phyloP scores from a whole-genome alignment of 2,888 invertebrate species.

The Heliconius hortense region DNA sequence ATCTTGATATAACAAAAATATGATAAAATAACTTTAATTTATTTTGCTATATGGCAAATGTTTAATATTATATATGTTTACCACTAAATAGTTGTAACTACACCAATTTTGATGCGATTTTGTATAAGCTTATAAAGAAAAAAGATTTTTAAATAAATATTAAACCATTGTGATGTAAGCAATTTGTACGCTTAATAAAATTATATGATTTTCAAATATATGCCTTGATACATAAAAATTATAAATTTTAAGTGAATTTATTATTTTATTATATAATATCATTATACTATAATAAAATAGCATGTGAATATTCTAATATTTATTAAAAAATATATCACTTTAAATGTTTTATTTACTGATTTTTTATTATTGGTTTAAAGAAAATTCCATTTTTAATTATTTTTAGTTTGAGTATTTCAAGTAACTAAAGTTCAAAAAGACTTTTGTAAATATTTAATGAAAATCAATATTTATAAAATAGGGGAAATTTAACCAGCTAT shows the following conservation, averaged over 20 bases:
- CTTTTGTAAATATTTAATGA: too few species aligned
- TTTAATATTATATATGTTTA: conserved; percentile 7
- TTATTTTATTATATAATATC: not conserved
- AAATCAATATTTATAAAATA: too few species aligned
- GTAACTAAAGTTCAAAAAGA: too few species aligned
- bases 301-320: too few species aligned
- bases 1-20: not conserved
- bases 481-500: too few species aligned
- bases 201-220: not conserved
- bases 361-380: too few species aligned
- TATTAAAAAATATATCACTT: too few species aligned
- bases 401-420: too few species aligned
- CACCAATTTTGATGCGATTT: conserved; percentile 2
- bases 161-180: conserved; percentile 9
- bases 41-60: not conserved
- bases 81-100: not conserved
- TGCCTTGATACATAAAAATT: not conserved
- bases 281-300: too few species aligned
- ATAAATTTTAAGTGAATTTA: not conserved
- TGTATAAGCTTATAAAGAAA: conserved; percentile 8
- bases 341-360: too few species aligned
- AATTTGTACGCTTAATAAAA: conserved; percentile 7
- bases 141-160: not conserved
- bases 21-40: not conserved
- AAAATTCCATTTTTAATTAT: too few species aligned